phyloP scores from a whole-genome alignment of 2,113 vertebrate genomes.

The Rhinoderma darwinii region DNA sequence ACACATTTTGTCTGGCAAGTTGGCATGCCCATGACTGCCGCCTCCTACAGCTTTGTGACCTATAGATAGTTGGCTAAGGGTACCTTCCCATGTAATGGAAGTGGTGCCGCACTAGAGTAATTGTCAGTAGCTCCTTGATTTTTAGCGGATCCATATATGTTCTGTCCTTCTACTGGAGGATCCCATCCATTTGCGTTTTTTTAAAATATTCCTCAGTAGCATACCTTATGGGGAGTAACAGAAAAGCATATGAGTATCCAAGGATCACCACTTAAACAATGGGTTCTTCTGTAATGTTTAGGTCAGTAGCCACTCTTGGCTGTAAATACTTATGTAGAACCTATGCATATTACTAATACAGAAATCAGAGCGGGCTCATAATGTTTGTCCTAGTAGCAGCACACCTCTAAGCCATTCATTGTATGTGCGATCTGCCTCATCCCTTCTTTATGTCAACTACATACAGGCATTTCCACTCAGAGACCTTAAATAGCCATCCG shows the following conservation, averaged over 20 bases:
- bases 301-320: background rate
- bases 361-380: background rate
- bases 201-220: background rate
- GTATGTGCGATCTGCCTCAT: constrained; percentile 6
- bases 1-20: too few relatives aligned
- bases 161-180: background rate
- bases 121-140: too few relatives aligned
- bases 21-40: too few relatives aligned
- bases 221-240: background rate
- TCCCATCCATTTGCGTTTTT: background rate
- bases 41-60: too few relatives aligned
- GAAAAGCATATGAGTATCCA: too few relatives aligned
- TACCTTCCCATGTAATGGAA: too few relatives aligned
- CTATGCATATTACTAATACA: background rate
- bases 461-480: background rate
- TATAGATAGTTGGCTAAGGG: too few relatives aligned
- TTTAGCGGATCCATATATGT: background rate
- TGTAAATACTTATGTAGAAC: background rate
- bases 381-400: too few relatives aligned
- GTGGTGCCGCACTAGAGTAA: too few relatives aligned
- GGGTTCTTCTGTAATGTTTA: background rate
- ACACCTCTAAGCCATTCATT: background rate
- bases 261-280: background rate
- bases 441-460: background rate
- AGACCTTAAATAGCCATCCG: background rate